Base-by-base conservation (phyloP, 1,140 invertebrate genomes). In the Luehdorfia chinensis region DNA sequence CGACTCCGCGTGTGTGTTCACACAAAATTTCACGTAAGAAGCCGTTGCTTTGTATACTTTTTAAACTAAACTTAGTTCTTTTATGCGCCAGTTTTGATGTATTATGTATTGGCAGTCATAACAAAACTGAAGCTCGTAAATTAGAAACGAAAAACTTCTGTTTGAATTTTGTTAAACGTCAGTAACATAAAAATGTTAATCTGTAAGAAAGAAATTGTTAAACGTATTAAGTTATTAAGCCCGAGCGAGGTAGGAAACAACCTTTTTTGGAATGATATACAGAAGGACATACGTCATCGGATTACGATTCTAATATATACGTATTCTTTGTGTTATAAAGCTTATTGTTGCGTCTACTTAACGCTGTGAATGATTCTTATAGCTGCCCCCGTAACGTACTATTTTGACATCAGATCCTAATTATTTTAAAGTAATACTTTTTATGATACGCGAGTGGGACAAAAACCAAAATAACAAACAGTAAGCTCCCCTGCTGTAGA, bases 351-450 rank as follows among this genome's bases (percentile, higher is more conserved):
- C 50, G 45, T 56, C 60, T 74, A 72, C 71, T 78, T 74, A 74
- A 71, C 64, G 61, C 56, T 48, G 51, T 54, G 59, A 54, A 63
- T 45, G 57, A 68, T 65, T 54, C 59, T 62, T 58, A 59, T 57
- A 56, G 47, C 56, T 49, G 37, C 46, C 33, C 54, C 55, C 62
- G 54, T 59, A 57, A 57, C 47, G 59, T 55, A 65, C 66, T 84
- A 75, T 84, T 84, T 80, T 84, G 79, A 84, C 76, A 80, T 67
- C 55, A 55, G 59, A 66, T 66, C 66, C 73, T 73, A 80, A 80
- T 83, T 80, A 80, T 78, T 80, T 74, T 71, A 68, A 66, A 50
- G 65, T 75, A 73, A 78, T 66, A 50, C 67, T 70, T 67, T 78
- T 76, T 73, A 63, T 68, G 55, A 54, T 51, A 44, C 45, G 47